These are phyloP conservation scores for Scrobipalpa costella DNA, from an alignment of 2,888 invertebrate genomes.

Conservation along the genomic window DNA sequence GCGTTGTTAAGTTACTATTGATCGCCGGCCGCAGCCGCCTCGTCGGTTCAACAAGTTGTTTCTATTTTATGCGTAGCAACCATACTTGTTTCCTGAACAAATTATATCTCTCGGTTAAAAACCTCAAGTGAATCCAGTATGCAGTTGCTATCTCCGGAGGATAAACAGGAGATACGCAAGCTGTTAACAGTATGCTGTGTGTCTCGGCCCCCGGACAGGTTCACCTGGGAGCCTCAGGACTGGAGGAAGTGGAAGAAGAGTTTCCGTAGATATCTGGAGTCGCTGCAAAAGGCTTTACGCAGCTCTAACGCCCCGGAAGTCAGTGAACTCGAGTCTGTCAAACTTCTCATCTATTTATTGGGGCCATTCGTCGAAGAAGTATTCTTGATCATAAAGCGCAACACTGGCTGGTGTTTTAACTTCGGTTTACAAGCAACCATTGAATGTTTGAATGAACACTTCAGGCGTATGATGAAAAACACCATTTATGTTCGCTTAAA, in stretches of 20 bases:
- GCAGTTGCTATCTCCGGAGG: not conserved
- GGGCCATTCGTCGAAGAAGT: conserved; percentile 11
- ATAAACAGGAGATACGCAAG: not conserved
- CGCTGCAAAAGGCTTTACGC: not conserved
- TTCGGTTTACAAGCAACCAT: not conserved
- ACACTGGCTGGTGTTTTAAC: not conserved
- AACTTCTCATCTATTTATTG: conserved; percentile 6
- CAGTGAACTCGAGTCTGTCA: not conserved
- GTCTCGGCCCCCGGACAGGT: not conserved
- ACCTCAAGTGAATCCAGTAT: not conserved
- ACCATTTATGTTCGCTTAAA: conserved; percentile 2
- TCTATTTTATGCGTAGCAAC: not conserved
- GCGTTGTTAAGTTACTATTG: not conserved
- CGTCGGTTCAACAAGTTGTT: conserved; percentile 8
- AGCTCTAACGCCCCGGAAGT: not conserved
- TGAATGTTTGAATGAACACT: conserved; percentile 2
- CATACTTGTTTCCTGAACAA: no score
- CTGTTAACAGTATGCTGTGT: not conserved
- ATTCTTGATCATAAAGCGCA: not conserved
- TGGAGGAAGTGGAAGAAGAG: conserved; percentile 15
- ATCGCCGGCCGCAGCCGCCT: not conserved
- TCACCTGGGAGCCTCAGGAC: not conserved
- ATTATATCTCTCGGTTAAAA: no score
- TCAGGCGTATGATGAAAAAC: not conserved
- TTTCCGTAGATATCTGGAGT: conserved; percentile 6